These are phyloP conservation scores for Cladopsammia gracilis DNA, from an alignment of 64 coral and sea anemone genomes.

Conservation along the genomic window DNA sequence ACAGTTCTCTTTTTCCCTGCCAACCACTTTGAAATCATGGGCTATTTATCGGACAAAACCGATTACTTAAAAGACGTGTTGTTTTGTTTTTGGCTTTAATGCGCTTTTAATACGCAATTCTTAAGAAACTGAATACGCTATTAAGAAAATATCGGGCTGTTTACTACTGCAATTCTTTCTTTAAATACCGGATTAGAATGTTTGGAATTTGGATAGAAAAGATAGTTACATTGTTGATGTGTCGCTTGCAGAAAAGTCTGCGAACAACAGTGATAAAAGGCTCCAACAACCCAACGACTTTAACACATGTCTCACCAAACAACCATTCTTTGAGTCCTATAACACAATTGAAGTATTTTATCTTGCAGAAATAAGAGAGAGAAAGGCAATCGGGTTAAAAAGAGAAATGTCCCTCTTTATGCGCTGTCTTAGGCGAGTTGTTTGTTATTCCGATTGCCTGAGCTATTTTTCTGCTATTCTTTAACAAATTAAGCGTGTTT, in stretches of 20 bases:
- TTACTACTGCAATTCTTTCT: constrained; percentile 39
- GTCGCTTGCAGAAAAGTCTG: neutral
- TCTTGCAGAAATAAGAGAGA: neutral
- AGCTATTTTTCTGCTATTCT: constrained; percentile 25
- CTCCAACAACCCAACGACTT: neutral
- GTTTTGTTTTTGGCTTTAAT: constrained; percentile 35
- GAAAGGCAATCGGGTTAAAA: neutral
- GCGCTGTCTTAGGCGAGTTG: neutral
- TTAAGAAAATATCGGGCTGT: constrained; percentile 32
- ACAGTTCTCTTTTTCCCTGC: neutral
- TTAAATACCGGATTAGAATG: constrained; percentile 57
- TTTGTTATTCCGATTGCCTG: constrained; percentile 2
- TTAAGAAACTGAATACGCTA: constrained; percentile 50
- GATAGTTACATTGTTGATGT: neutral
- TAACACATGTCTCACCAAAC: neutral
- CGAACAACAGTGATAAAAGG: neutral
- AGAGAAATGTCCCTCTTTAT: neutral
- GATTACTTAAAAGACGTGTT: constrained; percentile 15
- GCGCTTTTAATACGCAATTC: constrained; percentile 62
- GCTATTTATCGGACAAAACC: constrained; percentile 44
- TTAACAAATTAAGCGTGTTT: constrained; percentile 29
- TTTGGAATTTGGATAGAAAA: constrained; percentile 40
- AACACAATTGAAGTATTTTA: neutral
- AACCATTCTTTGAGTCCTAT: neutral
- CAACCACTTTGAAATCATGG: neutral